Percentiles rank a stretch among this genome's conserved stretches.
phyloP scores from a whole-genome alignment of 2,797 vertebrate species.

The Darevskia nairensis region DNA sequence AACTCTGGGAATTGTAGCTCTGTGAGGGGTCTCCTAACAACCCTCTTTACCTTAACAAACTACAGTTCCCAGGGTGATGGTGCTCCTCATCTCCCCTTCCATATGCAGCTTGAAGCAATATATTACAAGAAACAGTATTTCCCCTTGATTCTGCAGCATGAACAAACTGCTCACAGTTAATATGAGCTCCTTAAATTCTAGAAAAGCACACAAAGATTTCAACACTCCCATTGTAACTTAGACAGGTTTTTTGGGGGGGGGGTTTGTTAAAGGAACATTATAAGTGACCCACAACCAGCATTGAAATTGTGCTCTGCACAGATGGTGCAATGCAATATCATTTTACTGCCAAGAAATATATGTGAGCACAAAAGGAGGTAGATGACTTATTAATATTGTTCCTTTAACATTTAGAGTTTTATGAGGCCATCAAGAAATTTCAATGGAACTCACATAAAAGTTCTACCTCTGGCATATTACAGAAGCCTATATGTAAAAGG shows the following conservation, averaged over 20 bases:
- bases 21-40: no score
- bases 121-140: no score
- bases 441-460: conserved; percentile 65
- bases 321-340: conserved; percentile 69
- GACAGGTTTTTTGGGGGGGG: no score
- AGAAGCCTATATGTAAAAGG: conserved; percentile 38
- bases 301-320: conserved; percentile 67
- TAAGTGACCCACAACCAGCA: conserved; percentile 72
- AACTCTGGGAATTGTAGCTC: no score
- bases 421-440: conserved; percentile 71
- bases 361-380: conserved; percentile 50
- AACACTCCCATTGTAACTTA: not conserved
- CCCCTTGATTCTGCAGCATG: not conserved
- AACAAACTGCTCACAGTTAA: not conserved
- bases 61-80: no score
- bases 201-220: conserved; percentile 29
- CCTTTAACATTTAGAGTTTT: conserved; percentile 74
- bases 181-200: not conserved
- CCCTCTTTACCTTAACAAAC: no score
- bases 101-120: no score
- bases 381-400: conserved; percentile 76
- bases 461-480: conserved; percentile 62
- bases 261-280: conserved; percentile 49
- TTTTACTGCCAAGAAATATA: conserved; percentile 71
- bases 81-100: no score